Conservation (phyloP, 2,113 vertebrate genomes). For the Synchiropus splendidus region DNA sequence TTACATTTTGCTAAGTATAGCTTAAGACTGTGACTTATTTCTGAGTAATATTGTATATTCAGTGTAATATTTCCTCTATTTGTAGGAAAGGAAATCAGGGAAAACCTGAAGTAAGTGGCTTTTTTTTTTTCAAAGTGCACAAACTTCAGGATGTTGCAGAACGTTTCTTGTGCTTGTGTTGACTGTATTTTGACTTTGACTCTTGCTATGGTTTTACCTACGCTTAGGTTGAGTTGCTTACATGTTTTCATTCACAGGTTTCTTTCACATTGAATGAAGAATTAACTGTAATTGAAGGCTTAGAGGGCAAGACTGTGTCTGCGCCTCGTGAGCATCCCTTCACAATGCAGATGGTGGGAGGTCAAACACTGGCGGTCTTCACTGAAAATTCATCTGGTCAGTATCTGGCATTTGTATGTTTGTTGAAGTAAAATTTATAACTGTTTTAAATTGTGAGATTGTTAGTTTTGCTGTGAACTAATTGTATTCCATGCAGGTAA, state of each 20-base stretch:
- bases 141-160: too few relatives aligned
- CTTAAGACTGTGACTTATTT: too few relatives aligned
- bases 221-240: too few relatives aligned
- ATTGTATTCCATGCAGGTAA: constrained; percentile 28
- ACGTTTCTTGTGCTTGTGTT: too few relatives aligned
- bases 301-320: constrained; percentile 80
- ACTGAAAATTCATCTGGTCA: constrained; percentile 87
- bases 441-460: too few relatives aligned
- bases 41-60: too few relatives aligned
- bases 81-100: constrained; percentile 64
- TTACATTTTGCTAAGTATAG: too few relatives aligned
- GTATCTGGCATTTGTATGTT: too few relatives aligned
- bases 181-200: too few relatives aligned
- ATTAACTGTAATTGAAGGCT: constrained; percentile 78
- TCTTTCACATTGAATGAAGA: constrained; percentile 96
- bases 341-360: constrained; percentile 90
- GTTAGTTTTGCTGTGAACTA: constrained; percentile 1
- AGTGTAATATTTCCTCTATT: constrained; percentile 7
- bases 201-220: too few relatives aligned
- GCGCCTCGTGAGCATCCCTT: constrained; percentile 92
- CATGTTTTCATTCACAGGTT: constrained; percentile 67
- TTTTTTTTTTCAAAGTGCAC: too few relatives aligned
- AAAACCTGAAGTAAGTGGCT: constrained; percentile 62
- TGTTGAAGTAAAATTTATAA: too few relatives aligned
- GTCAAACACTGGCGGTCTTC: constrained; percentile 89